Base-by-base conservation (phyloP, 2,888 invertebrate genomes). In the Rhagophthalmus giganteus region DNA sequence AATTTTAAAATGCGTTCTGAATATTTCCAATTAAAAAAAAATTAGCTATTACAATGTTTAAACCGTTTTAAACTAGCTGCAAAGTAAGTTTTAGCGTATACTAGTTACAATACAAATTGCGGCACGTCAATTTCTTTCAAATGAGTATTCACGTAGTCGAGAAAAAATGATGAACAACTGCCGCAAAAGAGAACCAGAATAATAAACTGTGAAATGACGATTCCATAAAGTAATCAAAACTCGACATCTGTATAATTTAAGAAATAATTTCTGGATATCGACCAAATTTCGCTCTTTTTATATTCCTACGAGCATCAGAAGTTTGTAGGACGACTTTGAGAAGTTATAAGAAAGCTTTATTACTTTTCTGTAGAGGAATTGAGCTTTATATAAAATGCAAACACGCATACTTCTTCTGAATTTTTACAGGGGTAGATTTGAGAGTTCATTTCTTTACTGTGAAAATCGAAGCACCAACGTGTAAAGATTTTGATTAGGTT, bases 381-480 rank as follows among this genome's bases (percentile, higher is more conserved):
- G 59, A 61, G 66, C 61, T 64, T 63, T 62, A 64, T 65, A 61
- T 65, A 64, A 64, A 65, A 66, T 64, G 64, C 66, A 64, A 65
- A 64, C 62, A 63, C 59, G 61, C 61, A 62, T 66, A 59, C 60
- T 55, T 58, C 38, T 32, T 33, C 20, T 13, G 47, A 47, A 47
- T 47, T 39, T 33, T 39, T 47, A 34, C 39, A 33, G 35, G 44
- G 32, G 27, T 40, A 47, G 33, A 33, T 32, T 31, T 24, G 31
- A 28, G 26, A 33, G 32, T 42, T 42, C 42, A 33, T 33, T 42
- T 20, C 33, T 42, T 42, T 15, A 13, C 30, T 39, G 30, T 8
- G 28, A 28, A 39, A 39, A 39, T 30, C 28, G 30, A 39, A 44
- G 20, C 44, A 44, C 20, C 25, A 44, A 30, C 5, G 35, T 28